Percentiles rank a stretch among this genome's conserved stretches.
Evolutionary conservation across 35 echinoderm and acorn worm genomes (phyloP).

Genomic region (Diadema setosum): DNA sequence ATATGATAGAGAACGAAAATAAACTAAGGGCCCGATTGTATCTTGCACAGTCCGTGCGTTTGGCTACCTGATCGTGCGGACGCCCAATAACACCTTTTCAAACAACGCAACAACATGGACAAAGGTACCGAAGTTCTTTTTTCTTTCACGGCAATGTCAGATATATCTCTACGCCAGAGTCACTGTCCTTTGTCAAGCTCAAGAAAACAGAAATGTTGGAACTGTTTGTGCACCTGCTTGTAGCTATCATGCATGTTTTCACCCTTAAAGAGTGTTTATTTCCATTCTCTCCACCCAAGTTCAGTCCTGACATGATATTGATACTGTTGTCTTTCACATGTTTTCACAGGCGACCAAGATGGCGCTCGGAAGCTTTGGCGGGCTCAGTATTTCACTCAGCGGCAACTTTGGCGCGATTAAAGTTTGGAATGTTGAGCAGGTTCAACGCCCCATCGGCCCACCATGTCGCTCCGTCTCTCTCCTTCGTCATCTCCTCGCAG

Average conservation of each 20-base stretch:
- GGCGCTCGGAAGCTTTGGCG: not conserved
- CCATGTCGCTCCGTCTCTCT: not conserved
- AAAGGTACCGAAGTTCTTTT: no score
- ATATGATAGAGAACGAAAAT: no score
- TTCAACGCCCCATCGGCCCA: constrained; percentile 6
- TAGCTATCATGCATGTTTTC: not conserved
- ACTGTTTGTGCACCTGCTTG: constrained; percentile 16
- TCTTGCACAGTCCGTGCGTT: no score
- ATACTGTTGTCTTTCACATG: constrained; percentile 21
- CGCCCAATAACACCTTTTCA: no score
- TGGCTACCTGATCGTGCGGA: no score
- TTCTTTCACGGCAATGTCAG: no score
- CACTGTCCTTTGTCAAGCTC: constrained; percentile 4
- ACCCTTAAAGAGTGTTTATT: constrained; percentile 11
- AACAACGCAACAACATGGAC: no score
- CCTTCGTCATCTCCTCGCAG: not conserved
- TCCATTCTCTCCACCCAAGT: not conserved
- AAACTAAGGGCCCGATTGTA: no score
- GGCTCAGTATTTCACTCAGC: constrained; percentile 19
- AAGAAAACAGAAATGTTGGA: not conserved
- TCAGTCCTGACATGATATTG: constrained; percentile 15
- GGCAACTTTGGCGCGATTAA: constrained; percentile 13
- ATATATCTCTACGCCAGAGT: no score
- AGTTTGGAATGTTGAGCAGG: constrained; percentile 9
- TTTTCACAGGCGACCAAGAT: constrained; percentile 1